Evolutionary conservation across 2,888 invertebrate genomes (phyloP), one percentile per base, ranked within the genome.

Genomic region (Hypena proboscidalis): DNA sequence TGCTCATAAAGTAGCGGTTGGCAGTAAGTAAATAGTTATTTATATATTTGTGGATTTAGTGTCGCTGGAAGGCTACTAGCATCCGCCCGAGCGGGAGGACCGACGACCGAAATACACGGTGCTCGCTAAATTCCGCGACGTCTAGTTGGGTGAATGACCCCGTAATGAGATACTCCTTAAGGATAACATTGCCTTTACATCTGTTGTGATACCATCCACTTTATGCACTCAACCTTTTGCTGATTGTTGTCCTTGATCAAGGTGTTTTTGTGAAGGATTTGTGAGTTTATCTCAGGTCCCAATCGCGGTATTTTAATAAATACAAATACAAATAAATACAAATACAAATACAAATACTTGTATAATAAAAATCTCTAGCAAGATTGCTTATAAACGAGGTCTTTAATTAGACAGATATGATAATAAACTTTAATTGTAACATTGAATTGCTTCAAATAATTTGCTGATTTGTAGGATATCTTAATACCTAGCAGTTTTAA

Each of bases 51-150:
- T 81, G 81, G 82, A 83, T 83, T 82, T 81, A 81, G 74, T 73
- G 76, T 45, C 70, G 78, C 77, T 80, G 79, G 81, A 83, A 83
- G 81, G 78, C 82, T 82, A 79, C 71, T 79, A 70, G 81, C 80
- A 81, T 85, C 85, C 85, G 86, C 43, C 61, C 56, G 54, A 59
- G 84, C 86, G 77, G n/a, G n/a, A n/a, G n/a, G n/a, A n/a, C 63
- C 55, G 61, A n/a, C n/a, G 60, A 85, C 89, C 77, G 74, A 90
- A 90, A 90, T 90, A 90, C 82, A 64, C 80, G 67, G 46, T 66
- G 75, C 67, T 73, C 68, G 77, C 80, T 85, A 83, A 85, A 90
- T 90, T 89, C 90, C 89, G 84, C 87, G 88, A 85, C 89, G 89
- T 87, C 90, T 83, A 81, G 81, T 34, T 68, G 80, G 88, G 85